Conservation (phyloP, 2,888 invertebrate genomes). For the Onchidella celtica region DNA sequence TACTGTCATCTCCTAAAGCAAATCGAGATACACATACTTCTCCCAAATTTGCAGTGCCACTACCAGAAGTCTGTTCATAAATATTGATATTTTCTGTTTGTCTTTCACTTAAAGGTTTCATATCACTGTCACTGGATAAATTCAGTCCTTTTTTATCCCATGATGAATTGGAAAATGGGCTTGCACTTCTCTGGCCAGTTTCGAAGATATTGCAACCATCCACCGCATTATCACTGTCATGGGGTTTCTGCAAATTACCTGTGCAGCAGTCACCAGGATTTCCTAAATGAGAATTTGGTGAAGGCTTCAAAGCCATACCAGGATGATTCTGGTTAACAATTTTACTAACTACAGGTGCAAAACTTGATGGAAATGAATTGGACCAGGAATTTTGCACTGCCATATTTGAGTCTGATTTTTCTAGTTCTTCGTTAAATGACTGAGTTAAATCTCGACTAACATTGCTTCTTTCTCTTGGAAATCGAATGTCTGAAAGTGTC, state of each 20-base stretch:
- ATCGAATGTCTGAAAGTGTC: slow-evolving; percentile 39
- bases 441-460: slow-evolving; percentile 46
- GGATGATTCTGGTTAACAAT: neutral
- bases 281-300: neutral
- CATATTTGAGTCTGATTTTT: neutral
- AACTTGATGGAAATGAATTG: neutral
- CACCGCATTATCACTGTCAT: slow-evolving; percentile 6
- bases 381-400: neutral
- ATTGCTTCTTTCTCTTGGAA: slow-evolving; percentile 40
- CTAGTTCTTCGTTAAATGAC: slow-evolving; percentile 45
- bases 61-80: neutral
- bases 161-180: slow-evolving; percentile 3
- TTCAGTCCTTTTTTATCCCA: neutral
- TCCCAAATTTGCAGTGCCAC: neutral
- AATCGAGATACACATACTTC: neutral
- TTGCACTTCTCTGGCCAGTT: slow-evolving; percentile 16
- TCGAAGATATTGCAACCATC: neutral
- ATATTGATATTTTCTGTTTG: neutral
- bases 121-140: neutral
- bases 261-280: no score
- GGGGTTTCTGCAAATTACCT: neutral
- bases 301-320: neutral
- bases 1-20: slow-evolving; percentile 16
- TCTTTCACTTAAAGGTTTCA: neutral
- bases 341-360: slow-evolving; percentile 1